Evolutionary conservation across 2,797 vertebrate genomes (phyloP).

Genomic region (Semaprochilodus insignis): DNA sequence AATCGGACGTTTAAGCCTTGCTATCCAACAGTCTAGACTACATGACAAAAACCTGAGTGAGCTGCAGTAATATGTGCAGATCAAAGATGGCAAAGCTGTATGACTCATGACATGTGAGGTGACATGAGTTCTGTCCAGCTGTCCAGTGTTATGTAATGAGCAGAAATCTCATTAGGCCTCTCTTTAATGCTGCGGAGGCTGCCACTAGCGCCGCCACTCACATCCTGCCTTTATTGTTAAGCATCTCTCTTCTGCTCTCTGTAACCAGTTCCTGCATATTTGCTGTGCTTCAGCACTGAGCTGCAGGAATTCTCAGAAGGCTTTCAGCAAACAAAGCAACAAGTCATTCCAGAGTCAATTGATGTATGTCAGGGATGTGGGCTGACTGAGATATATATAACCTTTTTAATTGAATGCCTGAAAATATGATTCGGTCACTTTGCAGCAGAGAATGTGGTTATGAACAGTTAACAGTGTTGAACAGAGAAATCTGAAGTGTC

Average conservation of each 20-base stretch:
- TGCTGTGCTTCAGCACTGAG: background rate
- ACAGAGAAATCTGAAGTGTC: background rate
- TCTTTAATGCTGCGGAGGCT: conserved; percentile 29
- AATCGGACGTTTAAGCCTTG: background rate
- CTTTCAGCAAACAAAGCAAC: conserved; percentile 14
- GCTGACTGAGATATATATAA: background rate
- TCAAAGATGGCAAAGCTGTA: background rate
- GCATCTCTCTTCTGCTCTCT: background rate
- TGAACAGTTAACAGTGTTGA: background rate
- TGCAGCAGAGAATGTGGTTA: too few species aligned
- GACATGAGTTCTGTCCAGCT: conserved; percentile 54
- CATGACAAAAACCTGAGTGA: background rate
- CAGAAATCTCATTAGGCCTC: conserved; percentile 71
- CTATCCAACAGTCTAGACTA: background rate
- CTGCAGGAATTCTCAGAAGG: background rate
- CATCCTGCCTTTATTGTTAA: background rate
- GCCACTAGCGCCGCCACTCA: background rate
- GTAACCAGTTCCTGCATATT: background rate
- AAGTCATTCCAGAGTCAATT: background rate
- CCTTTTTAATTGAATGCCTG: background rate
- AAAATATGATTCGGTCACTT: background rate
- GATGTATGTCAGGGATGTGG: background rate
- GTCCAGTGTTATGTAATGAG: conserved; percentile 71
- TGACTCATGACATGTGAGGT: conserved; percentile 43
- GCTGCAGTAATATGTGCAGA: background rate